Conservation (phyloP, 2,113 vertebrate species). For the Pseudorasbora parva region DNA sequence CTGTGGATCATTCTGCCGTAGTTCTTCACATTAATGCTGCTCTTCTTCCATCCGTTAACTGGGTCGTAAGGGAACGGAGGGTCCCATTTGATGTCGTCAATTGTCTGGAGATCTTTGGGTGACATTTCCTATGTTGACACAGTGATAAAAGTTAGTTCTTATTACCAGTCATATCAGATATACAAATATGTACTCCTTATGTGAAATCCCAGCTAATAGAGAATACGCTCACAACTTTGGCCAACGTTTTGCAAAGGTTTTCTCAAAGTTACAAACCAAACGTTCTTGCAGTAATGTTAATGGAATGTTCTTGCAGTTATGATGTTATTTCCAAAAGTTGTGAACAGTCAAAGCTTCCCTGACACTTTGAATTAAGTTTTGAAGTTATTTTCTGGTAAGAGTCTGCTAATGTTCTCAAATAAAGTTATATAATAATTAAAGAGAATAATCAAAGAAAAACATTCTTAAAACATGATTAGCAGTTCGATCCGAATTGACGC, state of each 20-base stretch:
- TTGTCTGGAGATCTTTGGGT: conserved; percentile 77
- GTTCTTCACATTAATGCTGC: conserved; percentile 85
- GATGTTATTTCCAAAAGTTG: neutral
- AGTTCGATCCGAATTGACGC: neutral
- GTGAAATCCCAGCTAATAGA: neutral
- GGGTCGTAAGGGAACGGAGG: conserved; percentile 76
- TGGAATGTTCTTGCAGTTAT: neutral
- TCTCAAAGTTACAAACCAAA: neutral
- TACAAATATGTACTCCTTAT: neutral
- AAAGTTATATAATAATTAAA: too few relatives aligned
- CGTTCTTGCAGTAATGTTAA: neutral
- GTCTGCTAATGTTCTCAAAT: too few relatives aligned
- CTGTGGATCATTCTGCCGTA: conserved; percentile 90
- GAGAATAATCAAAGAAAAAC: too few relatives aligned
- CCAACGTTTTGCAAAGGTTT: neutral
- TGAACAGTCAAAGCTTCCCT: neutral
- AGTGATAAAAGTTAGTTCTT: neutral
- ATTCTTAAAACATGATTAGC: neutral
- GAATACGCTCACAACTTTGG: neutral
- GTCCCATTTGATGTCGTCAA: conserved; percentile 83
- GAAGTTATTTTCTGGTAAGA: too few relatives aligned
- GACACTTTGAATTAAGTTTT: too few relatives aligned
- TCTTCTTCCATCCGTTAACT: conserved; percentile 79
- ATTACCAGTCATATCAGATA: neutral
- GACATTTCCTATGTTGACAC: conserved; percentile 75